Base-by-base conservation (phyloP, 2,888 invertebrate species). In the Microctonus hyperodae region DNA sequence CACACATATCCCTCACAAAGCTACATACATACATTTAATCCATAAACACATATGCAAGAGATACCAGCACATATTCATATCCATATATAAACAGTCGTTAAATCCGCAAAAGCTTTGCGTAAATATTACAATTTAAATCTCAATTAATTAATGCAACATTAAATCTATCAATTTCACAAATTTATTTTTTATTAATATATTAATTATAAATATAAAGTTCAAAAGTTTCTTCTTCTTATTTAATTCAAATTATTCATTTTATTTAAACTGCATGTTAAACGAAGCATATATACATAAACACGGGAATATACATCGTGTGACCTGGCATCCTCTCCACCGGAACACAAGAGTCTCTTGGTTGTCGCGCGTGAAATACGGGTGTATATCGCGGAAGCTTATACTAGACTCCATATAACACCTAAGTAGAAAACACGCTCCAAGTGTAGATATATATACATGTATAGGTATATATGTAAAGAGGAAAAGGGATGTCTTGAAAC, bases 71-170 rank as follows among this genome's bases (percentile, higher is more conserved):
- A 20, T 51, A n/a, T 50, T 20, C 9, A 51, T 37, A 57, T 37
- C 16, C 51, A 31, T 33, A 51, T 25, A 57, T 16, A 35, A 67
- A 59, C 66, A 23, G 55, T 37, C 44, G 51, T 59, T 50, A 20
- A 13, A 58, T 20, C 58, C 37, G 64, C 64, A n/a, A n/a, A n/a
- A n/a, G n/a, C n/a, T n/a, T n/a, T 65, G 66, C 72, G 73, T 75
- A 75, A 77, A 79, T 79, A 78, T 75, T 70, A 72, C 73, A 73
- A 74, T 76, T 75, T 72, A 71, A 72, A 76, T 76, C 76, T 76
- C 70, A 72, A 75, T 76, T 74, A 57, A 10, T 37, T 50, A 16
- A 28, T 28, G 7, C 28, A n/a, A n/a, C n/a, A n/a, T n/a, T n/a
- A n/a, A n/a, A n/a, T n/a, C n/a, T n/a, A n/a, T n/a, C n/a, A n/a